These are phyloP conservation scores for Ecliptopera silaceata DNA, from an alignment of 2,888 invertebrate species.

Conservation along the genomic window DNA sequence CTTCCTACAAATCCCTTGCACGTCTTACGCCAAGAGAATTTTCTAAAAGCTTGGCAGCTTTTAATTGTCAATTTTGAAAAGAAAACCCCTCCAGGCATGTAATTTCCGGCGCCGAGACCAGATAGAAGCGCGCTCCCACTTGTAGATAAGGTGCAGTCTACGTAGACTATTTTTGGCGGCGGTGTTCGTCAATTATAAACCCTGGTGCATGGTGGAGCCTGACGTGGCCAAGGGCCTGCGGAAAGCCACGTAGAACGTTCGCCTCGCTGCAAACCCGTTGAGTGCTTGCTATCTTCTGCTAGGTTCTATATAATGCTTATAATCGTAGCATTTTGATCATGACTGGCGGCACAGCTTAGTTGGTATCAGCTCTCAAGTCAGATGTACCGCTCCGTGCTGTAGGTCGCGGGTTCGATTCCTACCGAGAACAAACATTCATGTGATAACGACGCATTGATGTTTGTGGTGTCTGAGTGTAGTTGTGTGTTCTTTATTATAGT, in stretches of 20 bases:
- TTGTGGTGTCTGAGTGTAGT: no score
- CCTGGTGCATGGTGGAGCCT: slow-evolving; percentile 17
- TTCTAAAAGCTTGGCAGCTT: slow-evolving; percentile 16
- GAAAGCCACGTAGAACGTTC: slow-evolving; percentile 3
- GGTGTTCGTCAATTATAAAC: slow-evolving; percentile 25
- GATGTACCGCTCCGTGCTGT: no score
- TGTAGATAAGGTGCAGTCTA: slow-evolving; percentile 26
- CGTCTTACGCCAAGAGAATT: neutral
- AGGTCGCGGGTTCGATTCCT: no score
- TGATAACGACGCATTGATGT: no score
- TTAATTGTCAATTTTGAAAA: slow-evolving; percentile 31
- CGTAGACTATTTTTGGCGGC: slow-evolving; percentile 28
- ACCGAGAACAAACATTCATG: no score
- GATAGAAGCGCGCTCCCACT: slow-evolving; percentile 21
- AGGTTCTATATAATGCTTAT: neutral
- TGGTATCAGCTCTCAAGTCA: no score
- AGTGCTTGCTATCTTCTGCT: slow-evolving; percentile 13
- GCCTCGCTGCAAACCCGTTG: slow-evolving; percentile 2
- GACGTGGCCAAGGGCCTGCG: slow-evolving; percentile 21
- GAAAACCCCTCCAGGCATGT: slow-evolving; percentile 26
- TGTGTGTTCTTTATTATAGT: no score
- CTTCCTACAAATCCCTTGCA: neutral
- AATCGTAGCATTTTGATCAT: neutral
- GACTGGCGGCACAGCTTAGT: no score
- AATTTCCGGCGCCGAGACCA: slow-evolving; percentile 26